Evolutionary conservation across 2,797 vertebrate genomes (phyloP), one percentile per base, ranked within the genome.

Genomic region (Arctocebus calabarensis): DNA sequence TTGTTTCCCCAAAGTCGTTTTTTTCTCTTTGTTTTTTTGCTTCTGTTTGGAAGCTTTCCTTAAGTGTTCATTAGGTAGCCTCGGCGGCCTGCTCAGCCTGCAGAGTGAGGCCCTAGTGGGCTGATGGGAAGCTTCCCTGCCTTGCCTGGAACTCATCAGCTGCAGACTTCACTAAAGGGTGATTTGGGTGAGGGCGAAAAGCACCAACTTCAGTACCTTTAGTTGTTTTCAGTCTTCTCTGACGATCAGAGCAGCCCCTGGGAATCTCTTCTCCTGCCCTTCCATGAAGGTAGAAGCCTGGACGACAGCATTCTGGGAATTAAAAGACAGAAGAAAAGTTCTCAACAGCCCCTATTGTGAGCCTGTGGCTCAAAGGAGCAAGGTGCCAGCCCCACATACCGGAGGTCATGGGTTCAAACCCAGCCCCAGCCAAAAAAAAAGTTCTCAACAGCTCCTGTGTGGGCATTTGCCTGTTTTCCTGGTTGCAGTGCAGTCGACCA

Each of bases 1-100:
- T 29, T 88, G 0, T 82, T 85, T 62, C 14, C 45, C 68, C 27
- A 43, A 75, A 86, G n/a, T n/a, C 77, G 4, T 0, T 10, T 57
- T 88, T 70, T 92, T 64, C 6, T 70, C 23, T 84, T 83, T 43
- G 14, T 90, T 95, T 97, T 95, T 97, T 81, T 40, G 5, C 48
- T 85, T 81, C 43, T 61, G 4, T 91, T 93, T 70, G 77, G 55
- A 86, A 84, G 70, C 20, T 96, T 88, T 61, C 57, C 52, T 84
- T 66, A 52, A 62, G 13, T 73, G 43, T 62, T 43, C 48, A 52
- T 16, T 70, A 34, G 27, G 37, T 66, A 27, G 74, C 62, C 29
- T 40, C 55, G 48, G 17, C 32, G 57, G 3, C 73, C 22, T 88
- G 37, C 23, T 37, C 25, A 23, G 52, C 52, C 20, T 74, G 59